Base-by-base conservation (phyloP, 2,888 invertebrate species). In the Carpatolechia fugitivella region DNA sequence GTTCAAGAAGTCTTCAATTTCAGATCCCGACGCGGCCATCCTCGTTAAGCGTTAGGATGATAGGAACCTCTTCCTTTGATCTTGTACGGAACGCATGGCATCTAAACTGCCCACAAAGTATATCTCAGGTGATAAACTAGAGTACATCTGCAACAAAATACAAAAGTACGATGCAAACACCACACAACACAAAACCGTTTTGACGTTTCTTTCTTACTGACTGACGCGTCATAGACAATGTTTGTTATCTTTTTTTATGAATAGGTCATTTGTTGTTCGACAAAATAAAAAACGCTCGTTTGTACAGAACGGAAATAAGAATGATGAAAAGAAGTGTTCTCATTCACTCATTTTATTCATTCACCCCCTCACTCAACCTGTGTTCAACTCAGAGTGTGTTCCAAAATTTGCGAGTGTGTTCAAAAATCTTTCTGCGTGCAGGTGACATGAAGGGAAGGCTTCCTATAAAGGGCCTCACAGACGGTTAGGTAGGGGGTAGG, bases 1-100 rank as follows among this genome's bases (percentile, higher is more conserved):
- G 78, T 93, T 92, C 80, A 96, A 92, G 85, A 96, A 95, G 78
- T 96, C 95, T 78, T 96, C 95, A 70, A 96, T 93, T 89, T 95
- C 95, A 70, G 92, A 91, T 72, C 93, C 91, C 77, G 94, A 91
- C 69, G 93, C 92, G 69, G 92, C 91, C 91, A 91, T 92, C 78
- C 80, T 91, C 75, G 73, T 69, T 76, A 72, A 74, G 66, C 70
- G 82, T 84, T 88, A 85, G 65, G 82, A 79, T 74, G 72, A 78
- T 74, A 70, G 76, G 68, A 78, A 72, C 70, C 74, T 77, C 71
- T 68, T 79, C 65, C 77, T 78, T 62, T 73, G 76, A 61, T 72
- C 66, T 61, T 75, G 73, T 64, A 68, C 70, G 66, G 69, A 68
- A 74, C 74, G 68, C 89, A 89, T 86, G 72, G 80, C 82, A 82